Base-by-base conservation (phyloP, 2,888 invertebrate species). In the Scaptomyza reducta region DNA sequence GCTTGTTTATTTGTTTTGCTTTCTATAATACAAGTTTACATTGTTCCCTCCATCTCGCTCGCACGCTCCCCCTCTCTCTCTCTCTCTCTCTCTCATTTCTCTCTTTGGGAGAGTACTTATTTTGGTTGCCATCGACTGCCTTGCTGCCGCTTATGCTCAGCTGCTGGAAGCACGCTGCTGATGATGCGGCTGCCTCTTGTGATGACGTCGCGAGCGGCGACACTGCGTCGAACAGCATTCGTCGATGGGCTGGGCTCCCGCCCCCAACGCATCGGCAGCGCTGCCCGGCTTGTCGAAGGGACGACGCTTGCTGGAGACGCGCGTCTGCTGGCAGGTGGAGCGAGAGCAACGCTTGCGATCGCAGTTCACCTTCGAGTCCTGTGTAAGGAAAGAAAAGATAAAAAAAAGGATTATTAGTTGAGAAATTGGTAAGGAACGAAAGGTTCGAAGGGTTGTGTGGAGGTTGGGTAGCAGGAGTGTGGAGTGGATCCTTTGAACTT, bases 321-420 rank as follows among this genome's bases (percentile, higher is more conserved):
- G 83, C 18, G 81, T 77, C 72, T 85, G 84, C 59, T 90, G 91
- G 81, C 90, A 90, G 7, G 88, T 90, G 29, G 90, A 90, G 13
- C 91, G 83, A 16, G 91, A 91, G 74, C 90, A 90, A n/a, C 95
- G 94, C 89, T 96, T 96, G 71, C 96, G 93, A 75, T 95, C 95
- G 91, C 97, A 97, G 64, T 94, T 95, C 64, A 96, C 94, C 85
- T 94, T 94, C 55, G 96, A 96, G 90, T 96, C 96, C 97, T 97
- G 92, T 0, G 92, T 0, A 82, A 90, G 59, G 64, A 16, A 47
- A 60, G 13, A 25, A 31, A 13, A 18, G 14, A 2, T 18, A 18
- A 16, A 1, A 2, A 18, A 35, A 14, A 4, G 31, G 6, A 40
- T 31, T 0, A 38, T 61, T 4, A 61, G 33, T 59, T 22, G 61